Evolutionary conservation across 2,888 invertebrate genomes (phyloP), one percentile per base, ranked within the genome.

Genomic region (Bibio marci): DNA sequence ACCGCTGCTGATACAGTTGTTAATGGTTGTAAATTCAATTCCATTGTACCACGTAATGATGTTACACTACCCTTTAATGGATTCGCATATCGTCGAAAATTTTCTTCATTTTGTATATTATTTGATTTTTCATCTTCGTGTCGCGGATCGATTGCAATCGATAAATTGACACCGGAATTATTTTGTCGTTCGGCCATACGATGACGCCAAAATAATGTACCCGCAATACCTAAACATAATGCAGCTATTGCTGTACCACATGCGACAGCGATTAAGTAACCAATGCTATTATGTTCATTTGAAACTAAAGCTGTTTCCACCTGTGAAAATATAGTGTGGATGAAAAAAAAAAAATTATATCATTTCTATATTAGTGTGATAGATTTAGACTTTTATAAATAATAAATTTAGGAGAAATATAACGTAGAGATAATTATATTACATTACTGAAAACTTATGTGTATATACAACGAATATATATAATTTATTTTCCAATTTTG

Each of bases 71-170:
- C 74, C 53, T 80, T 80, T 41, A 85, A 63, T 4, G 83, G 81
- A 62, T 85, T 85, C 34, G 79, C 76, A 60, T 81, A 83, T 46
- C 86, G 71, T 38, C 87, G 70, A 42, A 90, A 66, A 56, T 87
- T 88, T 60, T 90, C 88, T 56, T 87, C 86, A 58, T 87, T 88
- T 62, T 90, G 88, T 42, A 86, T 62, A 59, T 90, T 90, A 59
- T 90, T 90, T 3, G 87, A 82, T 57, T 87, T 87, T 54, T 87
- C 86, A 54, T 86, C 85, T 54, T 83, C 81, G 53, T 79, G 75
- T 46, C 70, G 73, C 58, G 71, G 71, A 42, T 65, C 70, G 53
- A 70, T 76, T 42, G 65, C 58, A 28, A 59, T 71, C 33, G 67
- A 71, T 51, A 63, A 59, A 54, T 60, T 67, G 40, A 68, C 59